These are phyloP conservation scores for Megaceryle torquata DNA, from an alignment of 2,113 vertebrate species.

Conservation along the genomic window DNA sequence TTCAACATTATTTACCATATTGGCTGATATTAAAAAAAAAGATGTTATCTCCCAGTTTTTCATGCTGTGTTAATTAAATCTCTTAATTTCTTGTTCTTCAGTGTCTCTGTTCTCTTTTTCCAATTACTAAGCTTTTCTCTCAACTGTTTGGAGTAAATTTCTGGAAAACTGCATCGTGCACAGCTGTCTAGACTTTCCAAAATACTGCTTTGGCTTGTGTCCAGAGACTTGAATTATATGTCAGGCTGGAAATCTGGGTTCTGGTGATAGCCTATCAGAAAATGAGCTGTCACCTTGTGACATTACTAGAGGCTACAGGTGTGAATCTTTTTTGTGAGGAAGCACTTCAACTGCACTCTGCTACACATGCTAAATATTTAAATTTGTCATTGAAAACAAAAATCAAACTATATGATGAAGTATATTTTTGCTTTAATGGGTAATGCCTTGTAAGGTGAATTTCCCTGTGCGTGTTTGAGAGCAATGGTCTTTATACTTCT, in stretches of 20 bases:
- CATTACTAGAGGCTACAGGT: neutral
- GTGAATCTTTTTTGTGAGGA: neutral
- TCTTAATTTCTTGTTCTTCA: neutral
- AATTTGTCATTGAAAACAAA: neutral
- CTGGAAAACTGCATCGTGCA: neutral
- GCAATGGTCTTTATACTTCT: neutral
- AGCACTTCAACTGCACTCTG: neutral
- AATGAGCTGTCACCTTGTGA: neutral
- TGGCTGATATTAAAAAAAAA: no score
- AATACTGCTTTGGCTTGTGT: neutral
- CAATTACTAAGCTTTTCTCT: neutral
- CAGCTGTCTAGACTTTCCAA: neutral
- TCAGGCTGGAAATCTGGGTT: neutral
- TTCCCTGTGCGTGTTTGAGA: accelerated
- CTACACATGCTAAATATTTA: neutral
- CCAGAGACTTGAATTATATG: neutral
- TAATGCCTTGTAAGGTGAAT: neutral
- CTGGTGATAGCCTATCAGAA: neutral
- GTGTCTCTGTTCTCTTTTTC: neutral
- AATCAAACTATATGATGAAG: neutral
- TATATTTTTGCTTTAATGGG: neutral
- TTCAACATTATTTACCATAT: neutral
- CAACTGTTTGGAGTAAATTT: neutral
- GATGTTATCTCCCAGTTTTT: neutral
- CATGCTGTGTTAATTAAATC: neutral